Conservation (phyloP, 37 sponge, comb jelly and placozoan genomes). For the Bolinopsis microptera region DNA sequence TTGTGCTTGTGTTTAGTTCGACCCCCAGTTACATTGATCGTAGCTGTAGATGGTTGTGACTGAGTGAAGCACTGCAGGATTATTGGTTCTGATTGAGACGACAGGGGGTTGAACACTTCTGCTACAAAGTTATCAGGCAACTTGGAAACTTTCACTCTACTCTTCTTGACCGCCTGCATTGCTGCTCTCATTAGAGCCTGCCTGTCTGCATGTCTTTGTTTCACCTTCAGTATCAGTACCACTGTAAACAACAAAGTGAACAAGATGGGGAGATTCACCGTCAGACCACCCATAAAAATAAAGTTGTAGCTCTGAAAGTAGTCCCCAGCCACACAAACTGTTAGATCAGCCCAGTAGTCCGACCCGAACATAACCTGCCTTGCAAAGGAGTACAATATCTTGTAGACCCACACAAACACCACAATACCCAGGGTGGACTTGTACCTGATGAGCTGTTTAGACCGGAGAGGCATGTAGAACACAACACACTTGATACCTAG, state of each 20-base stretch:
- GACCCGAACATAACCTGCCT: background rate
- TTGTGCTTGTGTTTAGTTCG: background rate
- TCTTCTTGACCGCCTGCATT: background rate
- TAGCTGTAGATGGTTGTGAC: background rate
- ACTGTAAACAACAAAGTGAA: background rate
- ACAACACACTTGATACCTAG: background rate
- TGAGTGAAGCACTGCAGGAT: constrained; percentile 13
- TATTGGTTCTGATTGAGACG: background rate
- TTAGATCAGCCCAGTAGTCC: background rate
- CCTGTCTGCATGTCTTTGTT: background rate
- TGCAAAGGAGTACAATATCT: background rate
- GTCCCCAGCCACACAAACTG: background rate
- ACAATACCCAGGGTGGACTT: background rate
- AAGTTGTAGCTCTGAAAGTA: constrained; percentile 11
- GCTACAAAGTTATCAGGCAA: constrained; percentile 1
- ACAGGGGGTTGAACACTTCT: background rate
- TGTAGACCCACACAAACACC: background rate
- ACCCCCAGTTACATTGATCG: background rate
- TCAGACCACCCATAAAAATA: background rate
- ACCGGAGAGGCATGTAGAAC: background rate
- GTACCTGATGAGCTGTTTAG: background rate
- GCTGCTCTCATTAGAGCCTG: background rate
- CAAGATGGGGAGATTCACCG: background rate
- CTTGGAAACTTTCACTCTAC: background rate
- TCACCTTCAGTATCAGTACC: background rate